Conservation (phyloP, 1,140 invertebrate genomes). For the Coptotermes formosanus region DNA sequence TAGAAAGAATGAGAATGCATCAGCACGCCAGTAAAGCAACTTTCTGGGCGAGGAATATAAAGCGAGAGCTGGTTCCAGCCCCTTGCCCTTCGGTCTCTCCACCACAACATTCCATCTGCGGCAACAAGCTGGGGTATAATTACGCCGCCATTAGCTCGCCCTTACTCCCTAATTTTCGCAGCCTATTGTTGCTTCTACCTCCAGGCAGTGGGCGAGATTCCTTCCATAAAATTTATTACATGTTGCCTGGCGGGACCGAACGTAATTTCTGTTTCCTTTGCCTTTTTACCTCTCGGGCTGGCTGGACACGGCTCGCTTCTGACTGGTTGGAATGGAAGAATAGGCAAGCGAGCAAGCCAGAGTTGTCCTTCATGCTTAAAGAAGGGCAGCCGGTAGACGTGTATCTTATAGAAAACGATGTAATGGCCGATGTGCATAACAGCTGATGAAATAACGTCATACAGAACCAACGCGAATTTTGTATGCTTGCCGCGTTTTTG, state of each 20-base stretch:
- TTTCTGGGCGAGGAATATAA: conserved; percentile 15
- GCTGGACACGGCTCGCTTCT: background rate
- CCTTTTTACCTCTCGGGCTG: background rate
- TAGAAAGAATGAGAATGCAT: background rate
- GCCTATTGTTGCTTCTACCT: conserved; percentile 36
- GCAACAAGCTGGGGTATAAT: conserved; percentile 35
- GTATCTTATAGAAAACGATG: background rate
- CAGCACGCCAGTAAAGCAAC: background rate
- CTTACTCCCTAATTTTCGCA: conserved; percentile 39
- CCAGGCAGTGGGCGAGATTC: conserved; percentile 9
- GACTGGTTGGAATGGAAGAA: background rate
- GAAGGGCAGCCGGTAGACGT: background rate
- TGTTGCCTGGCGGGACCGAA: conserved; percentile 3
- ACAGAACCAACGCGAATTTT: no score
- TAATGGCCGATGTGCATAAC: background rate
- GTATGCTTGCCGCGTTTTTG: no score
- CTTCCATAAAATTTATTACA: conserved; percentile 33
- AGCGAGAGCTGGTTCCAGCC: background rate
- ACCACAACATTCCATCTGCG: conserved; percentile 23
- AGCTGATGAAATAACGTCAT: background rate
- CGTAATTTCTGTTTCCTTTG: conserved; percentile 16
- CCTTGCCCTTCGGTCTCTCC: background rate
- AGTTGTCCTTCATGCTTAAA: background rate
- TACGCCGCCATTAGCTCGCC: conserved; percentile 39
- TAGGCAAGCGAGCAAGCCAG: background rate